Evolutionary conservation across 2,888 invertebrate genomes (phyloP), one percentile per base, ranked within the genome.

Genomic region (Drosophila atroscutellata): DNA sequence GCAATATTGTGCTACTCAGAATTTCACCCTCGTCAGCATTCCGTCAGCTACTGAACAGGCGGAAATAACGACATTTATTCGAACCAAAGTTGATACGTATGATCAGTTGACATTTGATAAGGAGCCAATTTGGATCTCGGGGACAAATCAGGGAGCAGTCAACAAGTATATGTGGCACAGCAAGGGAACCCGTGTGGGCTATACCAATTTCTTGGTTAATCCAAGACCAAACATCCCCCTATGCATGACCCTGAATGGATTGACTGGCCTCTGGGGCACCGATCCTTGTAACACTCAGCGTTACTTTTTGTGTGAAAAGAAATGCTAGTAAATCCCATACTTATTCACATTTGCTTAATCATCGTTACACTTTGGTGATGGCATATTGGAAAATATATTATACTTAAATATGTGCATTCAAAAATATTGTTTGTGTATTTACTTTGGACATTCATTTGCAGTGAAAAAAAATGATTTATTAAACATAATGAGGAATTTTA

Each of bases 61-160:
- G 1, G 0, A 0, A 2, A 2, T 67, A 15, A 0, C n/a, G 3
- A 0, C 0, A 2, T 67, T 67, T 20, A 32, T 67, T n/a, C 7
- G 11, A n/a, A 2, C 2, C 11, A 24, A 0, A 13, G 3, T 42
- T 0, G 42, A 9, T 5, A 1, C 4, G 7, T 2, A 3, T 18
- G 52, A 34, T 1, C 2, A 18, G 34, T 0, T 3, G 9, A 2
- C 52, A 11, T 18, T 66, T 6, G 7, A 0, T 13, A 37, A 28
- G 9, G 66, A 67, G 1, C 32, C 13, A 11, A 52, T 66, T 0
- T 66, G 66, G 66, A 52, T 18, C 1, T 66, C 66, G 36, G 66
- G 66, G 2, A 66, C 66, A 32, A 66, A 66, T 30, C 66, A 47
- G 20, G 66, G 18, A 11, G 3, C 15, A 26, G 6, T 1, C 30